Evolutionary conservation across 2,888 invertebrate species (phyloP), one percentile per base, ranked within the genome.

Genomic region (Ophioninae sp.): DNA sequence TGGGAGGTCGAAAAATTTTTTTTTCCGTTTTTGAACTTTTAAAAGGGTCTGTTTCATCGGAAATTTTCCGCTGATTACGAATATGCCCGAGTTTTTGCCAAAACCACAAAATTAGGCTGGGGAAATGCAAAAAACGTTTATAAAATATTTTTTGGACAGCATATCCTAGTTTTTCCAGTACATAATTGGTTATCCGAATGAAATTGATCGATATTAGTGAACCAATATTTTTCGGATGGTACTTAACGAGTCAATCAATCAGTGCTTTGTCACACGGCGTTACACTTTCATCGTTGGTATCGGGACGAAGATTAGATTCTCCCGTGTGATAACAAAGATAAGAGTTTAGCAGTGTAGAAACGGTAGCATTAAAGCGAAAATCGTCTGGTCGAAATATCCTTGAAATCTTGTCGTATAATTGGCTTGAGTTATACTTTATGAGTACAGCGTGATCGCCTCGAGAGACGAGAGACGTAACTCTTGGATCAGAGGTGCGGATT

Each of bases 271-370:
- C 17, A 21, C 8, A 41, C 17, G 7, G 30, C 41, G 39, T 39
- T 67, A 65, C 39, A 37, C 17, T 67, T 64, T 76, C 61, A 30
- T 56, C 67, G 30, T 68, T 76, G 10, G 20, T 30, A 44, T 20
- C 41, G 50, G 62, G 77, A 62, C 13, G 20, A 20, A 69, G 77
- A 69, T 77, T 77, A 77, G 30, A 77, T 77, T 50, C 21, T 17
- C 37, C 20, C 37, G 50, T 62, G 68, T 44, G 77, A 77, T 77
- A 77, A 69, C 61, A 10, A 30, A 30, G 62, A 77, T 77, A 77
- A 69, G 61, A 44, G 21, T 37, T 67, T 37, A 37, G 41, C 37
- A 44, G 39, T 44, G 30, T 30, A 73, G 44, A 62, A 39, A 73
- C 21, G 7, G 50, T 20, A 37, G 23, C 13, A 67, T 65, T 65